A percentile compares a stretch with the other conserved stretches of the same genome.
Conservation (phyloP, 1,140 invertebrate genomes). For the Hyles vespertilio region DNA sequence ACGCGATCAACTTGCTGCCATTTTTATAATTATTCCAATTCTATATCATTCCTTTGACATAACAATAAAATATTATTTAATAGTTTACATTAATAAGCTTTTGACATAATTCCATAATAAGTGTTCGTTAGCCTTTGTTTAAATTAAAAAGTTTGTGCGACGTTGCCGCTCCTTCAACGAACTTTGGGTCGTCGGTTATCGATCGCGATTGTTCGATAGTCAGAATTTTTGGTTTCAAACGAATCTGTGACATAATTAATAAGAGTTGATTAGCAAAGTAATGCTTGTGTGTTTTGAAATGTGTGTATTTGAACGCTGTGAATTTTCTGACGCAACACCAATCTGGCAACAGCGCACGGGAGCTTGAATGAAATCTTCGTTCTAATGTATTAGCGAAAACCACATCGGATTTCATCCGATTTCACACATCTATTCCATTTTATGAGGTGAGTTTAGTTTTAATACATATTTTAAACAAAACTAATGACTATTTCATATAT, state of each 20-base stretch:
- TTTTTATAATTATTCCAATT: slow-evolving; percentile 3
- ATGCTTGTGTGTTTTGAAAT: slow-evolving; percentile 65
- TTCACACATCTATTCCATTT: slow-evolving; percentile 32
- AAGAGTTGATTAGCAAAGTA: slow-evolving; percentile 31
- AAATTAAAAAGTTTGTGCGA: slow-evolving; percentile 35
- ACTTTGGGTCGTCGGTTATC: slow-evolving; percentile 18
- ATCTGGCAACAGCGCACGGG: slow-evolving; percentile 64
- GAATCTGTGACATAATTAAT: slow-evolving; percentile 15
- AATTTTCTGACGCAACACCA: slow-evolving; percentile 69
- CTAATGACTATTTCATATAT: slow-evolving; percentile 6
- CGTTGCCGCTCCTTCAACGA: slow-evolving; percentile 56
- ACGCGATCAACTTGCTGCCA: slow-evolving; percentile 11
- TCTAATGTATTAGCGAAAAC: slow-evolving; percentile 56
- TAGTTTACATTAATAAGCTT: not conserved
- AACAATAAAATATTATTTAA: not conserved
- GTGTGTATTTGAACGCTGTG: slow-evolving; percentile 59
- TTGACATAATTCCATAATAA: slow-evolving; percentile 1
- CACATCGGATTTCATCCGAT: slow-evolving; percentile 31
- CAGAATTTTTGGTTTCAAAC: not conserved
- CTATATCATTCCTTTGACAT: not conserved
- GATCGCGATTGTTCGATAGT: not conserved
- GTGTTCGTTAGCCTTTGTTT: slow-evolving; percentile 36
- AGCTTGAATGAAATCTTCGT: slow-evolving; percentile 49
- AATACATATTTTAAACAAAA: not conserved
- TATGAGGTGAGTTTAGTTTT: slow-evolving; percentile 52